phyloP scores from a whole-genome alignment of 2,113 vertebrate species.

The Theristicus caerulescens region DNA sequence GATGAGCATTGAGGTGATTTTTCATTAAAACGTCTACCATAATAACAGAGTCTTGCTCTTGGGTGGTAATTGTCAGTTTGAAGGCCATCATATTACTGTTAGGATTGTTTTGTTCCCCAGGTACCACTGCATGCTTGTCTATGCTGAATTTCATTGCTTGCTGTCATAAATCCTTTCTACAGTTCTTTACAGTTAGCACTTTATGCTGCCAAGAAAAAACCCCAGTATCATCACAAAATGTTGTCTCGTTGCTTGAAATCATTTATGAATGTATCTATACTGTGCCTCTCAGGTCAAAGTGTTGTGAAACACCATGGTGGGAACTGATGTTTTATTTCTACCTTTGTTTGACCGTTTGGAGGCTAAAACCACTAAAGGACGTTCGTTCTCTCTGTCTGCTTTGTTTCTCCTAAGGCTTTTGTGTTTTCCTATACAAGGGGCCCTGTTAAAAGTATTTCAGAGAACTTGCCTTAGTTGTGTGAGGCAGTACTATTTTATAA shows the following conservation, averaged over 20 bases:
- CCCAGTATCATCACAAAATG: not conserved
- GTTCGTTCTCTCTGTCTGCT: not conserved
- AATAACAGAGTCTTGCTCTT: not conserved
- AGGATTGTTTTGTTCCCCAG: not conserved
- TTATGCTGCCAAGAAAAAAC: not conserved
- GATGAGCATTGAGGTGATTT: not conserved
- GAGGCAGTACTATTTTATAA: not conserved
- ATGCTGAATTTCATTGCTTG: not conserved
- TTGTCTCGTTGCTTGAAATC: not conserved
- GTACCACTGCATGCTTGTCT: not conserved
- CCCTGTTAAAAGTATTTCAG: not conserved
- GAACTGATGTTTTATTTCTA: not conserved
- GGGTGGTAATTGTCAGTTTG: not conserved
- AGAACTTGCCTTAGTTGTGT: not conserved
- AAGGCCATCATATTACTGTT: not conserved
- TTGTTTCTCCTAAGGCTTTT: not conserved
- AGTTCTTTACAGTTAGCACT: not conserved
- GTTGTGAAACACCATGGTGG: not conserved
- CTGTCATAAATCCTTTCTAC: not conserved
- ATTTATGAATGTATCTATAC: rapidly evolving
- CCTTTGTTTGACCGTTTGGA: not conserved
- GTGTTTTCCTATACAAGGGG: not conserved
- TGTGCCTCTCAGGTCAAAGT: not conserved
- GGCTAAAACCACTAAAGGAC: not conserved
- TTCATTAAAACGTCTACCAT: not conserved